These are phyloP conservation scores for Drusus annulatus DNA, from an alignment of 1,140 invertebrate species.

Conservation along the genomic window DNA sequence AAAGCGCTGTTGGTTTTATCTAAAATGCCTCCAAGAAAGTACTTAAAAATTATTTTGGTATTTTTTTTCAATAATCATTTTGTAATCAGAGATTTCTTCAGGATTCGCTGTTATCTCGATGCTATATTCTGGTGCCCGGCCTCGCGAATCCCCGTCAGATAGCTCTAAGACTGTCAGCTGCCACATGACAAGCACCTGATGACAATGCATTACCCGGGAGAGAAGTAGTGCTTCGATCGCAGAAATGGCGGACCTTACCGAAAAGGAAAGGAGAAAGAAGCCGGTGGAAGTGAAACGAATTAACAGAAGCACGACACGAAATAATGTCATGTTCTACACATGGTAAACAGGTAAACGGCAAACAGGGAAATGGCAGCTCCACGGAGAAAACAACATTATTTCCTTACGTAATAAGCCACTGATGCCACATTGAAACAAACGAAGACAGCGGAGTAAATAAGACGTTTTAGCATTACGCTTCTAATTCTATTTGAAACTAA, in stretches of 20 bases:
- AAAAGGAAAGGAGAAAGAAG: constrained; percentile 30
- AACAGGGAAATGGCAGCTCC: constrained; percentile 4
- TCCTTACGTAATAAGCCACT: neutral
- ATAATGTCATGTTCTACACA: constrained; percentile 3
- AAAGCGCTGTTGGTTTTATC: no score
- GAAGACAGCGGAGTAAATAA: neutral
- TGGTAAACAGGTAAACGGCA: neutral
- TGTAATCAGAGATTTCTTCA: no score
- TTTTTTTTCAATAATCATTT: no score
- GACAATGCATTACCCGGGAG: constrained; percentile 11
- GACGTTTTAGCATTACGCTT: neutral
- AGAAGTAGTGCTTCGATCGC: neutral
- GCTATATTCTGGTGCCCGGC: no score
- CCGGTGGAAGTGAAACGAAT: constrained; percentile 9
- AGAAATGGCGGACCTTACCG: neutral
- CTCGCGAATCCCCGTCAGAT: no score
- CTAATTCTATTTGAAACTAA: neutral
- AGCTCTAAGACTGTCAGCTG: no score
- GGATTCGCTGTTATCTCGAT: no score
- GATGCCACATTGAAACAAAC: neutral
- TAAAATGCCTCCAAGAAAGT: no score
- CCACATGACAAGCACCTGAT: no score
- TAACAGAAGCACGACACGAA: constrained; percentile 27
- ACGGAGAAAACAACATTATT: neutral
- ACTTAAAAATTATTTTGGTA: no score